Percentiles rank a stretch among this genome's conserved stretches.
Evolutionary conservation across 2,797 vertebrate genomes (phyloP).

Genomic region (Parauchenoglanis ngamensis): DNA sequence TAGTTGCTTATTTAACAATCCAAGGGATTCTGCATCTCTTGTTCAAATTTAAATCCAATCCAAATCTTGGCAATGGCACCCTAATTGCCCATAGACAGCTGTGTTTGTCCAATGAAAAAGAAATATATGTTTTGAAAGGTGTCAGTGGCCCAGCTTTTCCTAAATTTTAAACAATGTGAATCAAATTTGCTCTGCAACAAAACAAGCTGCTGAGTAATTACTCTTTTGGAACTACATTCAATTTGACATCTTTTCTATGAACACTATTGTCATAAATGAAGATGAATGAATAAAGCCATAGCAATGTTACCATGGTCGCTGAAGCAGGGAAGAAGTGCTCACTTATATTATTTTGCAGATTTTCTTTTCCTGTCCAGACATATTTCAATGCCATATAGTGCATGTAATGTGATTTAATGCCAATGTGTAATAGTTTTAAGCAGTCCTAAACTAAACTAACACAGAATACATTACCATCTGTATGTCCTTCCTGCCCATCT

Average conservation of each 20-base stretch:
- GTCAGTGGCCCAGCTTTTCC: conserved; percentile 40
- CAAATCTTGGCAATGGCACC: conserved; percentile 9
- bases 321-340: not conserved
- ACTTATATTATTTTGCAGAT: not conserved
- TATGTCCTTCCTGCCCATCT: conserved; percentile 2
- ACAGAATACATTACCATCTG: conserved; percentile 25
- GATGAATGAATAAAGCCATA: conserved; percentile 47
- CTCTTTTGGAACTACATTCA: conserved; percentile 47
- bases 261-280: conserved; percentile 50
- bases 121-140: conserved; percentile 43
- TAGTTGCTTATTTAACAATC: not conserved
- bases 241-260: conserved; percentile 53
- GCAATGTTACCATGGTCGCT: conserved; percentile 23
- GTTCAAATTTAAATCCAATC: conserved; percentile 7
- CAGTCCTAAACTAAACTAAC: not conserved
- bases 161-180: conserved; percentile 37
- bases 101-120: conserved; percentile 32
- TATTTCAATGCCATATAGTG: conserved; percentile 13
- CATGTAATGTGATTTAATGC: not conserved
- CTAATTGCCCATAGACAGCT: conserved; percentile 23
- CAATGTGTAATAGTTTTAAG: conserved; percentile 5
- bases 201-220: conserved; percentile 52
- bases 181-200: conserved; percentile 52
- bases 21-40: not conserved
- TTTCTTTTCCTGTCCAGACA: not conserved